A percentile compares a stretch with the other conserved stretches of the same genome.
Evolutionary conservation across 2,888 invertebrate species (phyloP).

Genomic region (Athalia circularis): DNA sequence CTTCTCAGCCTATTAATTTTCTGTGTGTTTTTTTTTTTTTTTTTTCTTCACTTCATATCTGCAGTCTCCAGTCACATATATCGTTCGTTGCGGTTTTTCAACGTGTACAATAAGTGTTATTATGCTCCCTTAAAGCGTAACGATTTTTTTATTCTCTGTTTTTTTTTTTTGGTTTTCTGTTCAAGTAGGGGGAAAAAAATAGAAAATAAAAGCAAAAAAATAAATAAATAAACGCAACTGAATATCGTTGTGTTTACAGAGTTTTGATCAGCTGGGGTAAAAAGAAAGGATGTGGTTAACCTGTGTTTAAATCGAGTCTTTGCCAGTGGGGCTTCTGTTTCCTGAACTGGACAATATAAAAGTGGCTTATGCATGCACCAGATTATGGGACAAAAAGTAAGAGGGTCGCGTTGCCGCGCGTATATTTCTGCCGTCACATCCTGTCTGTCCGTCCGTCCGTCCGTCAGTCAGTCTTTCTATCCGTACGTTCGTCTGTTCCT

Average conservation of each 20-base stretch:
- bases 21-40: too few species aligned
- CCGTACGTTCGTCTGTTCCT: not conserved
- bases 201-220: not conserved
- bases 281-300: conserved; percentile 72
- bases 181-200: not conserved
- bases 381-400: conserved; percentile 39
- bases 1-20: too few species aligned
- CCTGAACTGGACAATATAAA: conserved; percentile 60
- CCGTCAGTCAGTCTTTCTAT: conserved; percentile 10
- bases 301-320: conserved; percentile 70
- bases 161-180: not conserved
- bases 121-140: too few species aligned
- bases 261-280: conserved; percentile 43
- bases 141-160: not conserved
- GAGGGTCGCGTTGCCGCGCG: conserved; percentile 24
- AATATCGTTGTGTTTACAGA: not conserved
- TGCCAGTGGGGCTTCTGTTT: conserved; percentile 70
- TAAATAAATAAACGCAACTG: not conserved
- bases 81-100: too few species aligned
- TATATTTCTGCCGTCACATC: conserved; percentile 56
- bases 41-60: too few species aligned
- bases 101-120: too few species aligned
- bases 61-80: too few species aligned
- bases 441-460: conserved; percentile 55
- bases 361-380: conserved; percentile 29